Conservation (phyloP, 92 coral and sea anemone genomes). For the Parazoanthus atlanticus region DNA sequence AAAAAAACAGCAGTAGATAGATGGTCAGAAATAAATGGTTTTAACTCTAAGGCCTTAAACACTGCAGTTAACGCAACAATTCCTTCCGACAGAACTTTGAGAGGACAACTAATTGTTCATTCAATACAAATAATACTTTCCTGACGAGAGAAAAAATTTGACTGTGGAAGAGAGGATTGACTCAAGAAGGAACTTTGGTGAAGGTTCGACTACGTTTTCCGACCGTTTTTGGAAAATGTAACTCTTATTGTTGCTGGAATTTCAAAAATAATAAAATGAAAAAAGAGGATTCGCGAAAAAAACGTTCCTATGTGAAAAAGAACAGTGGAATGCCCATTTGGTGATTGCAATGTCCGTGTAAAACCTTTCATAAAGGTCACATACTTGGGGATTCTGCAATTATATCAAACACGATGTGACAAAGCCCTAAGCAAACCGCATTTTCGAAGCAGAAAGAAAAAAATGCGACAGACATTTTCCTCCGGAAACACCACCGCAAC, state of each 20-base stretch:
- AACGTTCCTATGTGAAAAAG: conserved; percentile 34
- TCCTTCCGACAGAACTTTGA: conserved; percentile 13
- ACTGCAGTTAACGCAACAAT: neutral
- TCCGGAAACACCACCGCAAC: conserved; percentile 4
- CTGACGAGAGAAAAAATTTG: conserved; percentile 31
- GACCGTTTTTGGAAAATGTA: conserved; percentile 5
- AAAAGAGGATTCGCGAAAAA: conserved; percentile 20
- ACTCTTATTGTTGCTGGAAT: conserved; percentile 41
- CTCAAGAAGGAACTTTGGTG: conserved; percentile 17
- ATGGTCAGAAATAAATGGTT: neutral
- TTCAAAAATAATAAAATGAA: conserved; percentile 38
- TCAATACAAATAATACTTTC: neutral
- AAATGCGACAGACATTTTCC: neutral
- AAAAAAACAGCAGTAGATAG: neutral
- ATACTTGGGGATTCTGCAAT: neutral
- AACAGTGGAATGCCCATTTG: conserved; percentile 26
- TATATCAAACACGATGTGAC: conserved; percentile 27
- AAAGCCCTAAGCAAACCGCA: conserved; percentile 21
- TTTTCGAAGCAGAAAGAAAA: neutral
- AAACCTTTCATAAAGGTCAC: conserved; percentile 7
- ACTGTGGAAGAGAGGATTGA: neutral
- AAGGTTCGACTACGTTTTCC: conserved; percentile 11
- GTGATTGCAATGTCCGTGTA: conserved; percentile 3
- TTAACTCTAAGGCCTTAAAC: neutral
- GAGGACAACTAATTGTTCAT: neutral